Evolutionary conservation across 1,140 invertebrate species (phyloP).

Genomic region (Drosophila funebris): DNA sequence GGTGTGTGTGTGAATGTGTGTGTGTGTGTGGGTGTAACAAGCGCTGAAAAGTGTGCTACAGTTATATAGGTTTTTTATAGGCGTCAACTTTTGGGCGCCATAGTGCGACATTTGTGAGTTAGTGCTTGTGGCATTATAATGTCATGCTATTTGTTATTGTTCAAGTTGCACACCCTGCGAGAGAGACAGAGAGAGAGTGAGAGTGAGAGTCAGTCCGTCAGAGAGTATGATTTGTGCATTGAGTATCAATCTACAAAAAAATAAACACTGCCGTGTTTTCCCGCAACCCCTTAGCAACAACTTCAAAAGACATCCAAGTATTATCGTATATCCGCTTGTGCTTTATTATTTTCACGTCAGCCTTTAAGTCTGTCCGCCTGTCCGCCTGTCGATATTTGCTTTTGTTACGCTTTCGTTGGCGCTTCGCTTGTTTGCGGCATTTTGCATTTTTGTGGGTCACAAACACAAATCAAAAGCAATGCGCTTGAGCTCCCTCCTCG

Average conservation of each 20-base stretch:
- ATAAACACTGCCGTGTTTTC: neutral
- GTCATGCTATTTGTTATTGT: constrained; percentile 36
- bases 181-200: neutral
- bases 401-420: constrained; percentile 45
- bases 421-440: constrained; percentile 63
- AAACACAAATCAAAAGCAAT: constrained; percentile 80
- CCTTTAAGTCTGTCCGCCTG: neutral
- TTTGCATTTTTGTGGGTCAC: constrained; percentile 70
- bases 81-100: constrained; percentile 64
- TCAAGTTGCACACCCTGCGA: neutral
- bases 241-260: constrained; percentile 34
- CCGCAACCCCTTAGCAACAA: constrained; percentile 21
- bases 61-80: constrained; percentile 63
- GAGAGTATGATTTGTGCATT: constrained; percentile 29
- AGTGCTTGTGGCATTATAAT: constrained; percentile 62
- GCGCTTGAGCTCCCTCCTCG: constrained; percentile 29
- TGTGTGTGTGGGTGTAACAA: neutral
- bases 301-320: constrained; percentile 41
- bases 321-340: constrained; percentile 58
- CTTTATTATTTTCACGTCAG: constrained; percentile 50
- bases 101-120: constrained; percentile 58
- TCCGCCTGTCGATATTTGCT: constrained; percentile 52
- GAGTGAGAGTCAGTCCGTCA: neutral
- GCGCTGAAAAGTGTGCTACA: constrained; percentile 35
- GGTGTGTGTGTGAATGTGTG: neutral